These are phyloP conservation scores for Drosophila ustulata DNA, from an alignment of 2,888 invertebrate species.

Conservation along the genomic window DNA sequence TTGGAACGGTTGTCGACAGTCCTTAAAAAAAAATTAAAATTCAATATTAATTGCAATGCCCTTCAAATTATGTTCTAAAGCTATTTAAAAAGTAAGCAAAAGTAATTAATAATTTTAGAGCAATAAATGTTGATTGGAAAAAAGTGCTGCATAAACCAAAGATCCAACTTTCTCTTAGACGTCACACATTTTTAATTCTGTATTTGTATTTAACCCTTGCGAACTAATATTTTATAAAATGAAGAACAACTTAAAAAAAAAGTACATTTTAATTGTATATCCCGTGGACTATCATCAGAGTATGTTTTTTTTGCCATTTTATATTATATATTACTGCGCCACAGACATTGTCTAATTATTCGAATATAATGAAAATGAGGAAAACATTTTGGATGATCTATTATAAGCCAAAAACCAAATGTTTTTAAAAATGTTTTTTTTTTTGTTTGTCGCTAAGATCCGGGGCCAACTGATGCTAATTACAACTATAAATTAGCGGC, in stretches of 20 bases:
- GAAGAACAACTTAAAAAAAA: too few species aligned
- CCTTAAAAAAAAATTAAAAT: constrained; percentile 87
- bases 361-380: constrained; percentile 9
- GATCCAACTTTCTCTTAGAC: too few species aligned
- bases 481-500: constrained; percentile 76
- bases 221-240: too few species aligned
- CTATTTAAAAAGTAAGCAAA: background rate
- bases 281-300: too few species aligned
- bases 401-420: constrained; percentile 40
- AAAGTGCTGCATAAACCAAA: background rate
- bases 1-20: constrained; percentile 98
- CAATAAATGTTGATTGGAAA: background rate
- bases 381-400: constrained; percentile 56
- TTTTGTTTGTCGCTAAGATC: constrained; percentile 1
- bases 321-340: constrained; percentile 28
- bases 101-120: background rate
- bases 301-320: background rate
- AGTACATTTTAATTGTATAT: too few species aligned
- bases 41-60: background rate
- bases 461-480: constrained; percentile 56
- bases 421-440: constrained; percentile 7
- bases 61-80: background rate
- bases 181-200: too few species aligned
- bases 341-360: constrained; percentile 8
- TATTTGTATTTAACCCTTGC: too few species aligned